Evolutionary conservation across 64 coral and sea anemone species (phyloP), one percentile per base, ranked within the genome.

Genomic region (Porites australiensis): DNA sequence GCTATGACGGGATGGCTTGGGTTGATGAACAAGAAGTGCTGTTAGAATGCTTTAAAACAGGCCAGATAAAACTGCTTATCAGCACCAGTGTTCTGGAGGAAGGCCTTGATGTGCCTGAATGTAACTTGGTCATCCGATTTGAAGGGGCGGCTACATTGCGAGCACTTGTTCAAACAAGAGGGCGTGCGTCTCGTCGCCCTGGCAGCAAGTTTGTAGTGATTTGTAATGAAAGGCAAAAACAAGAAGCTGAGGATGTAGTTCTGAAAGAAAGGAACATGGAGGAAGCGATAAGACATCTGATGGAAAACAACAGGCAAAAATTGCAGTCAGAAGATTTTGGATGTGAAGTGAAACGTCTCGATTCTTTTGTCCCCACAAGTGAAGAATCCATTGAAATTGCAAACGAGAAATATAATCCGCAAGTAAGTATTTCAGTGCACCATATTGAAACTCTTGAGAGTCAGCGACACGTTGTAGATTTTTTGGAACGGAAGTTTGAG

Each of bases 11-110:
- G 50, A 99, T 99, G 94, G 74, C 59, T 11, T 99, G 98, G 98
- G 59, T 83, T 52, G 98, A 92, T 43, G 94, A 99, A 64, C 98
- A 99, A 80, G 88, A 96, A 50, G 55, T 89, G 7, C 45, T 95
- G 50, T 78, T 99, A 58, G 91, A 90, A 43, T 82, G 64, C 16
- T 97, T 97, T 23, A 93, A 83, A 66, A 71, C 82, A 72, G 98
- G 98, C 21, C 18, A 76, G 19, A 91, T 75, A 19, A 99, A 99
- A 58, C 91, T 99, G 12, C 94, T 99, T 4, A 88, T 99, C 57
- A 96, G 94, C 3, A 99, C 98, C 5, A 96, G 77, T 85, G 98
- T 99, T 11, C 79, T 99, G 11, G 94, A 99, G 50, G 98, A 99
- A 91, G 98, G 98, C 1, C 67, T 99, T 20, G 98, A 99, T 69